These are phyloP conservation scores for Chrysolina oricalcia DNA, from an alignment of 2,888 invertebrate species.

Conservation along the genomic window DNA sequence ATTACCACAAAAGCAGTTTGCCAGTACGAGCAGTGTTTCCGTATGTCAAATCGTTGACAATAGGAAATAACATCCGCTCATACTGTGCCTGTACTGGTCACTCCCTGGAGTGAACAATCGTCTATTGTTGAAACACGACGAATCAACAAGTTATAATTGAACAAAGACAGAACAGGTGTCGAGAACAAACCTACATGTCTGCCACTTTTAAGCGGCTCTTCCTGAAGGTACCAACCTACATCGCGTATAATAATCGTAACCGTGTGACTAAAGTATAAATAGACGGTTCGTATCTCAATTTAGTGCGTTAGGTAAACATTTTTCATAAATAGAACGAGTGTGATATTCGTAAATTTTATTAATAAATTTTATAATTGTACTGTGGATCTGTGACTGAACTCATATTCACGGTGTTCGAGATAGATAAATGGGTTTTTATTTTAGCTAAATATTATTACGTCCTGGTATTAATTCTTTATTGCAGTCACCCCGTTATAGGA, in stretches of 20 bases:
- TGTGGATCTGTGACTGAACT: constrained; percentile 18
- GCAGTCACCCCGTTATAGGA: too few species aligned
- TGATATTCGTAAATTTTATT: constrained; percentile 49
- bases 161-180: constrained; percentile 2
- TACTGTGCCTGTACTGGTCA: too few species aligned
- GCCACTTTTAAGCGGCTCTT: constrained; percentile 30
- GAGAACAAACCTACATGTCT: constrained; percentile 1
- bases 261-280: constrained; percentile 49
- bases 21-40: too few species aligned
- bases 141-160: too few species aligned
- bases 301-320: constrained; percentile 56
- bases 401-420: neutral
- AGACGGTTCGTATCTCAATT: constrained; percentile 56
- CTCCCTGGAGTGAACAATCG: too few species aligned
- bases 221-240: constrained; percentile 33
- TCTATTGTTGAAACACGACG: too few species aligned
- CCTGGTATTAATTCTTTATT: too few species aligned
- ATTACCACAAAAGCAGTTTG: too few species aligned
- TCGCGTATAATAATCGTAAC: constrained; percentile 39
- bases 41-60: too few species aligned
- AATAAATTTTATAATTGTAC: constrained; percentile 45
- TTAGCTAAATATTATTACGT: neutral
- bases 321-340: constrained; percentile 50
- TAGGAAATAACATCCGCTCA: too few species aligned
- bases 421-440: constrained; percentile 7